Base-by-base conservation (phyloP, 2,113 vertebrate species). In the Emydocephalus ijimae region DNA sequence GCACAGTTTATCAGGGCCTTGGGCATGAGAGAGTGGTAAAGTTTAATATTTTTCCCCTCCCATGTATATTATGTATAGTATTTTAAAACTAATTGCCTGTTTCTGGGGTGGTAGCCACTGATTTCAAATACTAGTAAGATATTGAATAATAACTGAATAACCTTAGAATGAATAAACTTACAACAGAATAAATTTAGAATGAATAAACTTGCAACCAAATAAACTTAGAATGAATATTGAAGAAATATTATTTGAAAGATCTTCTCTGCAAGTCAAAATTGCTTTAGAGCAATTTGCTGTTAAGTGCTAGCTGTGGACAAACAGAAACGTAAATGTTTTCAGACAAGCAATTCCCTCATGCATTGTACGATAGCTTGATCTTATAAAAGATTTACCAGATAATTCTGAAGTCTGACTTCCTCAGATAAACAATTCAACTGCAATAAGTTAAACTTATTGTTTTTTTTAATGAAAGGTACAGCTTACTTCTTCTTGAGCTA, bases 1-100 rank as follows among this genome's bases (percentile, higher is more conserved):
- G n/a, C 15, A 81, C 15, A 39, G 15, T 81, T 81, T 8, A 81
- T 21, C 34, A 81, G 34, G 69, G 21, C 14, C 39, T 54, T 48
- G 8, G 64, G 29, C 39, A 57, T 59, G 12, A 34, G 7, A 34
- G 20, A 23, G 5, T 56, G 39, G 20, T 29, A 74, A 24, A 20
- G 3, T 34, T 64, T 29, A 26, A 45, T 54, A 8, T 24, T 0
- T 0, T 24, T 3, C 3, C 23, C 34, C 7, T 39, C 74, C 14
- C 0, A 81, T 1, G 0, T 86, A 6, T 29, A 29, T 64, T 64
- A 64, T 64, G 26, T 69, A n/a, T n/a, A 69, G 12, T n/a, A 1
- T 24, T 87, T 69, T 0, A 64, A 21, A 3, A 14, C 6, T 29
- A 29, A 2, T 43, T 1, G 2, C 12, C 56, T 3, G 1, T 12